phyloP scores from a whole-genome alignment of 2,888 invertebrate species.

The Lutraria lutraria region DNA sequence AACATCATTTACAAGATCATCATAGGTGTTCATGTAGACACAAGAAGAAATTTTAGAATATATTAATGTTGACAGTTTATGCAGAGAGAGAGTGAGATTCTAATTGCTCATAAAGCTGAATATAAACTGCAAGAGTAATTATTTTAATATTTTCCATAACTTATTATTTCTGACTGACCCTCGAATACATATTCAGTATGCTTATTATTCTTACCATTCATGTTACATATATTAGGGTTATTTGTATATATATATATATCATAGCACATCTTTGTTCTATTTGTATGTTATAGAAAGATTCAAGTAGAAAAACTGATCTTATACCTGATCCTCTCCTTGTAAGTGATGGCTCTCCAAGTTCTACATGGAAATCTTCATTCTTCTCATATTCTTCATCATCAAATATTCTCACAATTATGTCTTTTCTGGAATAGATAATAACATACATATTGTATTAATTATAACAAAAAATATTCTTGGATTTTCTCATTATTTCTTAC shows the following conservation, averaged over 20 bases:
- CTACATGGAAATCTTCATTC: slow-evolving; percentile 96
- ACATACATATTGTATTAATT: neutral
- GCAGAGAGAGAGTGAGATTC: no score
- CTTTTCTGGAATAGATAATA: slow-evolving; percentile 90
- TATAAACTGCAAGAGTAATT: no score
- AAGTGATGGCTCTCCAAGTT: slow-evolving; percentile 93
- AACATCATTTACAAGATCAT: no score
- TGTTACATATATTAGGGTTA: neutral
- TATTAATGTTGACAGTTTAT: no score
- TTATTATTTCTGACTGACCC: no score
- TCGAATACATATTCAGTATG: no score
- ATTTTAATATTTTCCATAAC: no score
- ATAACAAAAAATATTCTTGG: neutral
- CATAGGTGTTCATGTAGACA: no score
- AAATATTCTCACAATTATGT: slow-evolving; percentile 94
- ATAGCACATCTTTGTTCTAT: neutral
- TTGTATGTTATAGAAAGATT: neutral
- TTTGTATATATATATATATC: neutral
- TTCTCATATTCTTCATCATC: slow-evolving; percentile 99
- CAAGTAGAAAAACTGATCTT: slow-evolving; percentile 1
- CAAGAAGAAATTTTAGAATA: no score
- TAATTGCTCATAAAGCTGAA: no score
- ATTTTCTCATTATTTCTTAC: no score
- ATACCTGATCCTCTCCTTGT: slow-evolving; percentile 81
- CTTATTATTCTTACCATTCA: neutral